Evolutionary conservation across 2,113 vertebrate species (phyloP).

Genomic region (Lepus timidus): DNA sequence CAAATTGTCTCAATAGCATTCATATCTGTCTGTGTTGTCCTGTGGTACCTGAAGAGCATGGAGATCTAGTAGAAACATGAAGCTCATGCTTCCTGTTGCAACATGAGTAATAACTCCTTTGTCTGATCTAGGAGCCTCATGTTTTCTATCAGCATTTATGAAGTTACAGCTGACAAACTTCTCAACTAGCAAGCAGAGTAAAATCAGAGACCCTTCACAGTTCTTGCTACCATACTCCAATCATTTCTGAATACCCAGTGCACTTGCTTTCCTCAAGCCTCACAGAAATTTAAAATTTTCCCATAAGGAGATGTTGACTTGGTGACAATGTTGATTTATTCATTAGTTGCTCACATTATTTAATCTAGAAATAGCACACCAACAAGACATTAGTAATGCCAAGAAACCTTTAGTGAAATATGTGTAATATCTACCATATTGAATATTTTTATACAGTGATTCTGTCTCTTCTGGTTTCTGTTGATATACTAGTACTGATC

Average conservation of each 20-base stretch:
- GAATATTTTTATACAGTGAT: background rate
- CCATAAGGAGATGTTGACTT: background rate
- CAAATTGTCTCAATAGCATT: background rate
- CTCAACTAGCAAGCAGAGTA: background rate
- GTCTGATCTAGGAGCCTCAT: background rate
- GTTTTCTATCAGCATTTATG: background rate
- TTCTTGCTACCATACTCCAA: background rate
- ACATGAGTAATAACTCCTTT: background rate
- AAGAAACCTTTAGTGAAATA: background rate
- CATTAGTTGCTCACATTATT: background rate
- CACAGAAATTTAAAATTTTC: background rate
- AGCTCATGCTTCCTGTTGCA: background rate
- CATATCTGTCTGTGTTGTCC: background rate
- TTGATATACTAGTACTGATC: background rate
- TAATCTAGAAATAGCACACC: background rate
- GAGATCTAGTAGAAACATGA: background rate
- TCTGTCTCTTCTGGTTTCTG: background rate
- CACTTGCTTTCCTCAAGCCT: background rate
- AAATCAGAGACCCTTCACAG: background rate
- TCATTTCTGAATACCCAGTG: background rate
- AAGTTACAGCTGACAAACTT: background rate
- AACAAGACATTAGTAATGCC: slow-evolving; percentile 49
- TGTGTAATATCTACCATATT: background rate
- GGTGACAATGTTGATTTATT: background rate
- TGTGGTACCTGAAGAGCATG: background rate